Evolutionary conservation across 2,797 vertebrate genomes (phyloP), one percentile per base, ranked within the genome.

Genomic region (Galagoides demidoff): DNA sequence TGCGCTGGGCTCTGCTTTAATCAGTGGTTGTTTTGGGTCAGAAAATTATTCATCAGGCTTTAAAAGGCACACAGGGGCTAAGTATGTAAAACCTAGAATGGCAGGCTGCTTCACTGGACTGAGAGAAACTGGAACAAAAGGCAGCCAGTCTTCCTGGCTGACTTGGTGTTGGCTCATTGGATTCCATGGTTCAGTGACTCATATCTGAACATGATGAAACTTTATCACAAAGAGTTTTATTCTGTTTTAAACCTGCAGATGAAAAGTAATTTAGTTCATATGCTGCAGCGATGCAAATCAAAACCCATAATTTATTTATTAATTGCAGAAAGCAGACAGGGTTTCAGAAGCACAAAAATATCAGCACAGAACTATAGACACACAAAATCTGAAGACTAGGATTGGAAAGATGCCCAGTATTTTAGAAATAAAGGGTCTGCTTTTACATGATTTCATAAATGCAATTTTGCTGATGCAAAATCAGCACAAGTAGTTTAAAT

Each of bases 261-360:
- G 97, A 98, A 98, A 98, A 98, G 96, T 97, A 98, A 98, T 98
- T 98, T 98, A 98, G 95, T 98, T 98, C 98, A 96, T 96, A 97
- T 93, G 96, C 95, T 97, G 97, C 96, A 98, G 93, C 89, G 97
- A 98, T 97, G 97, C 98, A 98, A 98, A 98, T 97, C 84, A 98
- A 98, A 98, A 92, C 71, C 92, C 27, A 16, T 95, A 98, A 97
- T 2, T 0, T 98, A 97, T 97, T 97, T 98, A 98, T 98, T 98
- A 98, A 98, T 98, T 98, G 97, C 95, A 25, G 22, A 97, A 97
- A 98, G 97, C 87, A 97, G 94, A 96, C 57, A 97, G 83, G 66
- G 92, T 90, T 98, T 98, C 77, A 92, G 91, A 97, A 98, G 92
- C 85, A 97, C 82, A 98, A 96, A 95, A 96, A 64, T 86, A 59